Conservation (phyloP, 1,140 invertebrate genomes). For the Magallana gigas region DNA sequence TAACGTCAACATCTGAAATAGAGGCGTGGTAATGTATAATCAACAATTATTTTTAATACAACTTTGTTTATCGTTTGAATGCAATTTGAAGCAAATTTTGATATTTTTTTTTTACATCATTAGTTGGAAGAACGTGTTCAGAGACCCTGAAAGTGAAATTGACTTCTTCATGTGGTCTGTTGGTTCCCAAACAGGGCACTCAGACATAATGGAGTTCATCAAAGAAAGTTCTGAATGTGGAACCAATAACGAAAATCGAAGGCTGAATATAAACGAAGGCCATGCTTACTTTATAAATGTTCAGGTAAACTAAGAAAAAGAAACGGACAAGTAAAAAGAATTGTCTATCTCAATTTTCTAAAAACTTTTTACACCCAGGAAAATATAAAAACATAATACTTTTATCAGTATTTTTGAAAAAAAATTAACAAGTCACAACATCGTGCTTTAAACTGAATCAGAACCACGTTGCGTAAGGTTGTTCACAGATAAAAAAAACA, state of each 20-base stretch:
- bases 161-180: constrained; percentile 54
- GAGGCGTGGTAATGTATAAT: background rate
- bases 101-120: constrained; percentile 2
- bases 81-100: background rate
- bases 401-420: too few relatives aligned
- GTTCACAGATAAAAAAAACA: too few relatives aligned
- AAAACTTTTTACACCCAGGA: too few relatives aligned
- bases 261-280: constrained; percentile 54
- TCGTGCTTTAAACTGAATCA: too few relatives aligned
- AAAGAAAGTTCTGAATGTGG: constrained; percentile 48
- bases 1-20: background rate
- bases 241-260: background rate
- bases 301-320: constrained; percentile 41
- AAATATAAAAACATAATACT: too few relatives aligned
- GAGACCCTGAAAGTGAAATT: constrained; percentile 60
- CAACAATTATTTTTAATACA: too few relatives aligned
- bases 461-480: too few relatives aligned
- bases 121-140: constrained; percentile 63
- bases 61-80: background rate
- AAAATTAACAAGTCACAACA: too few relatives aligned
- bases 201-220: constrained; percentile 55
- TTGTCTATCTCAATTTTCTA: too few relatives aligned
- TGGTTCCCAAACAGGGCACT: constrained; percentile 61
- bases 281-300: constrained; percentile 63
- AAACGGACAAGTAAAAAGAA: too few relatives aligned